Conservation (phyloP, 2,113 vertebrate species). For the Polyodon spathula region DNA sequence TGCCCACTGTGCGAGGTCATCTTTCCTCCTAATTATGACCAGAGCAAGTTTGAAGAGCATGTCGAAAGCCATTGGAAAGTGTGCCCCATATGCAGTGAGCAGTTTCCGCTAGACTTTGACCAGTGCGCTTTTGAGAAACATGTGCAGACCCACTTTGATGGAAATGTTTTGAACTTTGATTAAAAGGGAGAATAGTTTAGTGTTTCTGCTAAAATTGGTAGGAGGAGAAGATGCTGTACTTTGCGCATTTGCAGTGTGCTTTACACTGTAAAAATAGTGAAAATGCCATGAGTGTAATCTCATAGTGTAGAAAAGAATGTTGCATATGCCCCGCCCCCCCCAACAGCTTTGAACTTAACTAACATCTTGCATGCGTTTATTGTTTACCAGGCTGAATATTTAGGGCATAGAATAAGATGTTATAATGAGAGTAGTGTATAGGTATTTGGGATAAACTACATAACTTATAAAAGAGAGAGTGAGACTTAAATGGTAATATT, state of each 20-base stretch:
- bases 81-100: slow-evolving; percentile 94
- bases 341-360: background rate
- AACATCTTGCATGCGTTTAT: slow-evolving; percentile 14
- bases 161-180: slow-evolving; percentile 75
- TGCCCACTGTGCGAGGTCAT: slow-evolving; percentile 90
- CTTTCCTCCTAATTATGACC: slow-evolving; percentile 95
- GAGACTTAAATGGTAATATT: too few relatives aligned
- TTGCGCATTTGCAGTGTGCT: too few relatives aligned
- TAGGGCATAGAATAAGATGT: background rate
- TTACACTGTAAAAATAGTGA: background rate
- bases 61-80: slow-evolving; percentile 99
- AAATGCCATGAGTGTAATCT: too few relatives aligned
- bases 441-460: too few relatives aligned
- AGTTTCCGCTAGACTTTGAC: slow-evolving; percentile 90
- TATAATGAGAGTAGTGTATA: too few relatives aligned
- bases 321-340: too few relatives aligned
- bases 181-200: slow-evolving; percentile 33
- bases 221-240: background rate
- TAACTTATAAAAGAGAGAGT: too few relatives aligned
- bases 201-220: background rate
- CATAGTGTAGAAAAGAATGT: too few relatives aligned
- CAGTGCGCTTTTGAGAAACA: slow-evolving; percentile 91
- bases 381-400: background rate
- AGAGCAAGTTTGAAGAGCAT: slow-evolving; percentile 92
- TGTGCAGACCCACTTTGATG: slow-evolving; percentile 89